These are phyloP conservation scores for Melanerpes formicivorus DNA, from an alignment of 2,113 vertebrate genomes.

Conservation along the genomic window DNA sequence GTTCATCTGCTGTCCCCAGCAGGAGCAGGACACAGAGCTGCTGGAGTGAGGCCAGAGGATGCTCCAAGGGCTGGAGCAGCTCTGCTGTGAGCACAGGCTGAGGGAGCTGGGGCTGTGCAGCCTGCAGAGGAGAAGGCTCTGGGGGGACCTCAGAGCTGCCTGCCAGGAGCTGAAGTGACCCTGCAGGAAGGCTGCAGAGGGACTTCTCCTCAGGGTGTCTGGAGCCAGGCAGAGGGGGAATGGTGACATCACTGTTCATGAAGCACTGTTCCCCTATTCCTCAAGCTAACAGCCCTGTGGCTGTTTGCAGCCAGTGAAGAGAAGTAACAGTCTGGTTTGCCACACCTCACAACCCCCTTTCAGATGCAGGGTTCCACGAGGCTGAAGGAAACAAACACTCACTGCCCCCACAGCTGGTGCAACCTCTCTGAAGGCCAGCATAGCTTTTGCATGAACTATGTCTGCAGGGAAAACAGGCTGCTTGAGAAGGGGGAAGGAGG, in stretches of 20 bases:
- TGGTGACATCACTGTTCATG: background rate
- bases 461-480: slow-evolving; percentile 17
- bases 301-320: background rate
- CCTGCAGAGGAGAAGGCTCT: no score
- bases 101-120: no score
- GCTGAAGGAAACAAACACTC: background rate
- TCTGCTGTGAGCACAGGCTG: no score
- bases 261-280: background rate
- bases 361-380: background rate
- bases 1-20: background rate
- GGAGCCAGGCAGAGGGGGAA: no score
- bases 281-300: background rate
- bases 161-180: no score
- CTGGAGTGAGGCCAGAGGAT: no score
- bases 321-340: background rate
- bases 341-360: background rate
- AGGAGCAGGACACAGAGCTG: no score
- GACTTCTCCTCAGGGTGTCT: no score
- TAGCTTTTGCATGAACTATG: slow-evolving; percentile 62
- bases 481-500: slow-evolving; percentile 16
- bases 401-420: slow-evolving; percentile 21
- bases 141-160: no score
- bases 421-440: slow-evolving; percentile 30
- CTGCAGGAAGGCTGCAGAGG: no score
- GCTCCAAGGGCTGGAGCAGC: no score